Conservation (phyloP, 2,113 vertebrate species). For the Arenaria interpres region DNA sequence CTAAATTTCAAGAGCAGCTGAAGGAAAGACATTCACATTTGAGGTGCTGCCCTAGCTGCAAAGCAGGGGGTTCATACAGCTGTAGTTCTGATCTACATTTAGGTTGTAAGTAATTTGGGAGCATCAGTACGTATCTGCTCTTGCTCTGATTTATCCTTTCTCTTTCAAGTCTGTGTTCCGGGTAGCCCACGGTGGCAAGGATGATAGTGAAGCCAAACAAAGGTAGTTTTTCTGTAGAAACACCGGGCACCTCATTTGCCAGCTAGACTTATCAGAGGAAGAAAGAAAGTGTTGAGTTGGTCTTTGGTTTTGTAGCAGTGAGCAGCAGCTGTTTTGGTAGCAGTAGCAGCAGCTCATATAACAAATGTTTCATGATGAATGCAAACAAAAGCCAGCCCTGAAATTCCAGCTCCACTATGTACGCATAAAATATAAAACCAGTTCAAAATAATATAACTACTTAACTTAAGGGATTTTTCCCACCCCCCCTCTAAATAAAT, state of each 20-base stretch:
- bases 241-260: background rate
- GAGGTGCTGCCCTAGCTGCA: background rate
- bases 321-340: slow-evolving; percentile 69
- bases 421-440: slow-evolving; percentile 66
- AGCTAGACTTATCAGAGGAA: background rate
- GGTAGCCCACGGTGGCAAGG: background rate
- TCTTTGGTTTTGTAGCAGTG: slow-evolving; percentile 48
- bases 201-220: background rate
- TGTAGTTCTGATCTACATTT: background rate
- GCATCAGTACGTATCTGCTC: background rate
- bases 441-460: slow-evolving; percentile 66
- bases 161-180: background rate
- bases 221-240: background rate
- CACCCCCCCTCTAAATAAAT: slow-evolving; percentile 65
- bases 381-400: slow-evolving; percentile 76
- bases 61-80: background rate
- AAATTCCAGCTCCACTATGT: slow-evolving; percentile 72
- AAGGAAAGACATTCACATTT: background rate
- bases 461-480: slow-evolving; percentile 16
- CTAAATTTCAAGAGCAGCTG: background rate
- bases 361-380: slow-evolving; percentile 75
- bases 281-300: slow-evolving; percentile 25
- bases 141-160: background rate
- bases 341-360: slow-evolving; percentile 75
- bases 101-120: background rate